Percentiles rank a stretch among this genome's conserved stretches.
Evolutionary conservation across 1,140 invertebrate species (phyloP).

Genomic region (Homarus americanus): DNA sequence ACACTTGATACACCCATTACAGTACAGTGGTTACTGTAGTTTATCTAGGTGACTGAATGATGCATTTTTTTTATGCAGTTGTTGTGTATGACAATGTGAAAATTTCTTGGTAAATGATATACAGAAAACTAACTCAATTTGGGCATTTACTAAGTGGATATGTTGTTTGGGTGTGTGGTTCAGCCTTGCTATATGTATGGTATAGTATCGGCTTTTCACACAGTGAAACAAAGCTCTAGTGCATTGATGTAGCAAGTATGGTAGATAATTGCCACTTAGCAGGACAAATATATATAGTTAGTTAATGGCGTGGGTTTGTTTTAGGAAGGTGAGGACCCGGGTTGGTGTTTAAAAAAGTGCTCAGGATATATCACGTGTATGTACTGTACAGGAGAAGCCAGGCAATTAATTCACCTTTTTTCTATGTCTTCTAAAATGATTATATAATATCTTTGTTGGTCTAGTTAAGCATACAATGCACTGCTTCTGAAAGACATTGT

Average conservation of each 20-base stretch:
- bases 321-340: background rate
- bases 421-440: background rate
- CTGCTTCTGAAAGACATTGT: background rate
- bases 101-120: no score
- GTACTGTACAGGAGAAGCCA: background rate
- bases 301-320: background rate
- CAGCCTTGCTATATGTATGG: no score
- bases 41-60: no score
- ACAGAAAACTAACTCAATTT: background rate
- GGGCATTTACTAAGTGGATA: background rate
- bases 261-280: background rate
- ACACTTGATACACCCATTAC: no score
- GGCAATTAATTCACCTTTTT: background rate
- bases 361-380: background rate
- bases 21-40: no score
- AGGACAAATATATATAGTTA: background rate
- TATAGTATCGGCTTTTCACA: background rate
- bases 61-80: no score
- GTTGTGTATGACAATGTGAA: no score
- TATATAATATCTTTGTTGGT: background rate
- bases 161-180: background rate
- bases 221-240: background rate
- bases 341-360: background rate
- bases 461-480: background rate
- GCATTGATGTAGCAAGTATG: background rate